Conservation (phyloP, 2,797 vertebrate genomes). For the Prionace glauca region DNA sequence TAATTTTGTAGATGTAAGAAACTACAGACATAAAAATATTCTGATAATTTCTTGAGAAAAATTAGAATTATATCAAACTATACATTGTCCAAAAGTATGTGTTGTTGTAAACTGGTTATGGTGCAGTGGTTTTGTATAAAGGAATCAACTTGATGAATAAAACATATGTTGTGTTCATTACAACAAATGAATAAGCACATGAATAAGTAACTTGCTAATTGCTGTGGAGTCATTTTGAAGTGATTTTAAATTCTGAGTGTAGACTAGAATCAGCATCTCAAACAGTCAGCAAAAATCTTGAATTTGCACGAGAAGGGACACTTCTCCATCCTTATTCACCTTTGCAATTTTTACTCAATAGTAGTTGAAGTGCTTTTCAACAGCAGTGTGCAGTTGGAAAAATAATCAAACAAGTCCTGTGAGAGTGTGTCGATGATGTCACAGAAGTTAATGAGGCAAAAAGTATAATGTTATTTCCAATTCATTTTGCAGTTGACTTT, state of each 20-base stretch:
- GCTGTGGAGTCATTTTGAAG: background rate
- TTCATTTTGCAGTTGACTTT: slow-evolving; percentile 80
- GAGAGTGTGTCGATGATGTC: background rate
- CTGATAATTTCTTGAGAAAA: background rate
- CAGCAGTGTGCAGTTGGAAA: background rate
- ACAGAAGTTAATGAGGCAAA: background rate
- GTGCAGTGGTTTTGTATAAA: background rate
- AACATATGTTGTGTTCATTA: background rate
- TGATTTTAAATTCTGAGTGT: background rate
- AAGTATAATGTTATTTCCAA: slow-evolving; percentile 40
- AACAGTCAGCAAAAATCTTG: background rate
- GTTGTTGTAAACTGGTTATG: background rate
- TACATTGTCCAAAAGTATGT: background rate
- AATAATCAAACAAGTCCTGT: background rate
- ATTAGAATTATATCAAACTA: background rate
- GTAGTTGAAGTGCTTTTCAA: background rate
- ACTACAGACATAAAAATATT: background rate
- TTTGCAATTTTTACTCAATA: background rate
- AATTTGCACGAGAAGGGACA: background rate
- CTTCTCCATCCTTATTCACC: background rate
- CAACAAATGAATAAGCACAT: background rate
- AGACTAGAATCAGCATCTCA: background rate
- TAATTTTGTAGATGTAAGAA: background rate
- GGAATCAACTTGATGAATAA: background rate
- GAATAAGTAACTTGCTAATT: background rate